Percentiles rank a stretch among this genome's conserved stretches.
Conservation (phyloP, 2,888 invertebrate genomes). For the Zeuzera pyrina region DNA sequence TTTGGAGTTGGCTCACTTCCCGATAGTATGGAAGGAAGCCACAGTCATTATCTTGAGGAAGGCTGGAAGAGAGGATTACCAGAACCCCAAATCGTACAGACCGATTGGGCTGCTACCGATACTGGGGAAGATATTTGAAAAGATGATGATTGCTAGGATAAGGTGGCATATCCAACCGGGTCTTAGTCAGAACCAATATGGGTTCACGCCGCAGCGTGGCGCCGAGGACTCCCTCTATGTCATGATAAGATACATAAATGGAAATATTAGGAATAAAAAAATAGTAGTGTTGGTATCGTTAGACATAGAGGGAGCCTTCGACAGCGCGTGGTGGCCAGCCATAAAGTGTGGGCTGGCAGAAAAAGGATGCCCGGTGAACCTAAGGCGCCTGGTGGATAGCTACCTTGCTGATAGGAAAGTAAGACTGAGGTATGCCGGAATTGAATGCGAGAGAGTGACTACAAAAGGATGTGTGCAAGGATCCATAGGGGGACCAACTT, state of each 20-base stretch:
- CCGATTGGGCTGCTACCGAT: slow-evolving; percentile 10
- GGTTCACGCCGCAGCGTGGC: slow-evolving; percentile 6
- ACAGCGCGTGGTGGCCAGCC: slow-evolving; percentile 18
- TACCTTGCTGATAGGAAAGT: slow-evolving; percentile 4
- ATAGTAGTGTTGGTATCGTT: slow-evolving; percentile 4
- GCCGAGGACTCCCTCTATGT: slow-evolving; percentile 7
- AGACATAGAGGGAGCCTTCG: slow-evolving; percentile 15
- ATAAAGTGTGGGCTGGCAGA: slow-evolving; percentile 9
- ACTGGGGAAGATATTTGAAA: slow-evolving; percentile 6
- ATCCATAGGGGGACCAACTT: slow-evolving; percentile 4
- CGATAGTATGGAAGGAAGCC: slow-evolving; percentile 9
- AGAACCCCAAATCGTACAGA: slow-evolving; percentile 8
- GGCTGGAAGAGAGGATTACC: slow-evolving; percentile 9
- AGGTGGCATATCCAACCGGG: no score
- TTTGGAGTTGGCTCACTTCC: slow-evolving; percentile 7
- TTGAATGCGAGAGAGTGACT: neutral
- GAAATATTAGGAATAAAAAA: neutral
- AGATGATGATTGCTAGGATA: no score
- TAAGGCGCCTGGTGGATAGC: slow-evolving; percentile 2
- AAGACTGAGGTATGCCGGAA: slow-evolving; percentile 3
- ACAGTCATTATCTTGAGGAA: slow-evolving; percentile 10
- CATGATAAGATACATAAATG: neutral
- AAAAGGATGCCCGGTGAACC: slow-evolving; percentile 6
- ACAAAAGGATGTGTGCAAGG: slow-evolving; percentile 8
- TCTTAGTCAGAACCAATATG: slow-evolving; percentile 4